Percentiles rank a stretch among this genome's conserved stretches.
Conservation (phyloP, 2,888 invertebrate genomes). For the Metalampra italica region DNA sequence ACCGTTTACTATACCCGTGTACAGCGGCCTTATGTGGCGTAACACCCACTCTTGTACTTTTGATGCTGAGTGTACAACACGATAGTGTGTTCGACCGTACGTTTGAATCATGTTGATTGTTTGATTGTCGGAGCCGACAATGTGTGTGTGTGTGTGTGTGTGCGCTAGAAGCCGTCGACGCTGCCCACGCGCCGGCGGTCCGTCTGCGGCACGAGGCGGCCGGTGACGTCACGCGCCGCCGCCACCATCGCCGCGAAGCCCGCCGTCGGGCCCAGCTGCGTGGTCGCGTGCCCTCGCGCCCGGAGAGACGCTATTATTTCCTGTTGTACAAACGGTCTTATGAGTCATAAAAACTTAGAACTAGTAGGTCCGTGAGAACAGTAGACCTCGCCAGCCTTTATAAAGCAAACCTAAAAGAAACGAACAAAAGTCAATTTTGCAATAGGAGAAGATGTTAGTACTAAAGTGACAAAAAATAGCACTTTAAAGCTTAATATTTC, state of each 20-base stretch:
- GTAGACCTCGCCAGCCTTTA: too few relatives aligned
- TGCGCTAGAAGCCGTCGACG: constrained; percentile 59
- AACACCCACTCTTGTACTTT: too few relatives aligned
- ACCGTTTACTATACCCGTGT: too few relatives aligned
- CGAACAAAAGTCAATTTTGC: too few relatives aligned
- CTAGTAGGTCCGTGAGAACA: too few relatives aligned
- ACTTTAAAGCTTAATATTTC: too few relatives aligned
- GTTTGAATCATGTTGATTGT: neutral
- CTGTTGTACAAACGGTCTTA: constrained; percentile 35
- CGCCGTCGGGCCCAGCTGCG: constrained; percentile 62
- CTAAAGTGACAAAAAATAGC: too few relatives aligned
- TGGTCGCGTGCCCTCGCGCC: constrained; percentile 72
- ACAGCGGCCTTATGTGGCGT: too few relatives aligned
- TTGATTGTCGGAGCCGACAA: neutral
- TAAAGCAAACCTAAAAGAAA: too few relatives aligned
- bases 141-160: neutral
- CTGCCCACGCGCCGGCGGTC: constrained; percentile 74
- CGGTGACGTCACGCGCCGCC: constrained; percentile 61
- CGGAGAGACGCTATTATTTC: constrained; percentile 60
- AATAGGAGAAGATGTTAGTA: too few relatives aligned
- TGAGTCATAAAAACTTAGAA: too few relatives aligned
- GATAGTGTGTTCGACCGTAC: neutral
- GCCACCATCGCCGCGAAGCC: constrained; percentile 83
- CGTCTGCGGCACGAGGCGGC: constrained; percentile 47
- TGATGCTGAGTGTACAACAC: too few relatives aligned